Base-by-base conservation (phyloP, 2,888 invertebrate genomes). In the Drosophila anomelani region DNA sequence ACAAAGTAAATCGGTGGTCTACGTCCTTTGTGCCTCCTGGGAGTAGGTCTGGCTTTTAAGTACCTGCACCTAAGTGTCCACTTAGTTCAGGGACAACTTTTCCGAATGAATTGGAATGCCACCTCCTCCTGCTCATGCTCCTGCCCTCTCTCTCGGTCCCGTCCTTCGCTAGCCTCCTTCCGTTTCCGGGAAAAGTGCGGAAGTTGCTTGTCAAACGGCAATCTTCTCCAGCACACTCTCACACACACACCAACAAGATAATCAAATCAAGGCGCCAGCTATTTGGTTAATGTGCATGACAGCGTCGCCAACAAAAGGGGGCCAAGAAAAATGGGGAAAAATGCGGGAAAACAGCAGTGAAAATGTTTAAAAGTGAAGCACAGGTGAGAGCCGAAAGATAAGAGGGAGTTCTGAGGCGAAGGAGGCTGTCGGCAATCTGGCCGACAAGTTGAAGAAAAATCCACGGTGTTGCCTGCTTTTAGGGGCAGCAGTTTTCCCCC, bases 221-320 rank as follows among this genome's bases (percentile, higher is more conserved):
- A 79, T 80, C 77, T 71, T 69, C 49, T 23, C 43, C 56, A 78
- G 61, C 59, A 58, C 56, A 47, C 47, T n/a, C 44, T 36, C 47
- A 43, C 62, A 32, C 49, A 47, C 51, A 36, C 62, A 60, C 61
- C 44, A 55, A 80, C 78, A 85, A 79, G 81, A 85, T 86, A 86
- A 86, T 86, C 87, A 88, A 86, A 86, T 86, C 87, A 86, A 85
- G 88, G 83, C 82, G 71, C 87, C 79, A 86, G 85, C 87, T 81
- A 86, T 86, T 88, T 86, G 85, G 87, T 87, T 86, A 86, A 88
- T 86, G 87, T 86, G 81, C 80, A 80, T 72, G 77, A 74, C 76
- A 60, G 58, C 54, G 41, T 38, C 69, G 74, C 43, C 43, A 67
- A 51, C 59, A 61, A 41, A 59, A 17, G 36, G 47, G 44, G 63